A percentile compares a stretch with the other conserved stretches of the same genome.
Conservation (phyloP, 2,797 vertebrate genomes). For the Zalophus californianus region DNA sequence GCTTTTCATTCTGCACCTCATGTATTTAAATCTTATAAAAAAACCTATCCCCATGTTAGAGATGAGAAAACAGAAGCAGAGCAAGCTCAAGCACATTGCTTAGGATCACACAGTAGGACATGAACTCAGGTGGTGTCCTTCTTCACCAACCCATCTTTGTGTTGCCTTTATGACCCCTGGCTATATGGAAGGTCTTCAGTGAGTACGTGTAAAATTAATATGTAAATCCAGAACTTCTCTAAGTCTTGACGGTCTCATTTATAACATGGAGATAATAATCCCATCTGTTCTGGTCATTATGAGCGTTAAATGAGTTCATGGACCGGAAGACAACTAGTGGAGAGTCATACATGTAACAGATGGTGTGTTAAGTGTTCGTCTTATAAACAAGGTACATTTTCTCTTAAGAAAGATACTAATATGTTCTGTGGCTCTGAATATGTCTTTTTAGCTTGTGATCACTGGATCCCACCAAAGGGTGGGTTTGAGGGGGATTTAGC, state of each 20-base stretch:
- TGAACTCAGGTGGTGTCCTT: not conserved
- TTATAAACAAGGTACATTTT: not conserved
- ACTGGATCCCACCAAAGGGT: not conserved
- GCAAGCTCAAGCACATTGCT: rapidly evolving
- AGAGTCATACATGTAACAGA: not conserved
- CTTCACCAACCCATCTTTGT: not conserved
- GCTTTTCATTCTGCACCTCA: not conserved
- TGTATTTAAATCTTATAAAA: not conserved
- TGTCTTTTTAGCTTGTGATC: not conserved
- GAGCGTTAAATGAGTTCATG: not conserved
- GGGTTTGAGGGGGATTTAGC: not conserved
- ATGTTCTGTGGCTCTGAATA: not conserved
- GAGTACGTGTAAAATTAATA: not conserved
- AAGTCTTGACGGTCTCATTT: not conserved
- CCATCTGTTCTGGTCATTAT: not conserved
- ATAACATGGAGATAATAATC: not conserved
- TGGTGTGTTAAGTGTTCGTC: not conserved
- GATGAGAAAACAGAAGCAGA: not conserved
- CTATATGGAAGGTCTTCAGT: not conserved
- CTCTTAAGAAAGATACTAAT: not conserved
- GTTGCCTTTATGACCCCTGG: not conserved
- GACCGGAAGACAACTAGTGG: not conserved
- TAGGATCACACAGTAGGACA: not conserved
- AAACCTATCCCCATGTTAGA: not conserved
- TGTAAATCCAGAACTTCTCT: not conserved